Evolutionary conservation across 2,113 vertebrate genomes (phyloP), one percentile per base, ranked within the genome.

Genomic region (Callospermophilus lateralis): DNA sequence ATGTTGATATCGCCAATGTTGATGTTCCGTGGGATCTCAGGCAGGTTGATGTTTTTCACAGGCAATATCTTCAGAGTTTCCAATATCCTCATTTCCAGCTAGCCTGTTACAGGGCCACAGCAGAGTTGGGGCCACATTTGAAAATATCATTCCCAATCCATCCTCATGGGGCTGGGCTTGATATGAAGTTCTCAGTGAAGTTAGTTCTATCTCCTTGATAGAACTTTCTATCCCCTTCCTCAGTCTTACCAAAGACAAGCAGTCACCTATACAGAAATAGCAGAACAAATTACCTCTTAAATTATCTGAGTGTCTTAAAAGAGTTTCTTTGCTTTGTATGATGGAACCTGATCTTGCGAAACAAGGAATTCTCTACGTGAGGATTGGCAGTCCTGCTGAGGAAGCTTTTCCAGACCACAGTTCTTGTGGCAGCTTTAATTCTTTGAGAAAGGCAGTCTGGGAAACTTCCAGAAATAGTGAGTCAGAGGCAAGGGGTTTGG

Each of bases 1-100:
- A 99, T 99, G 98, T 99, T 99, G 98, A 99, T 99, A 98, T 99
- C 99, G 2, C 99, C 99, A 0, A 99, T 99, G 98, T 99, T 99
- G 98, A 99, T 99, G 98, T 99, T 99, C 58, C 99, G 99, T 5
- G 99, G 99, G 70, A 99, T 99, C 98, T 99, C 99, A 0, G 99
- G 99, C 93, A 99, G 99, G 94, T 99, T 99, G 99, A 99, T 99
- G 98, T 99, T 99, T 98, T 99, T 99, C 97, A 99, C 99, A 0
- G 99, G 99, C 45, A 45, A 45, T 45, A 45, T 45, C 8, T 45
- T 45, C 45, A 37, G 89, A 67, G 84, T 30, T 72, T 42, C 32
- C 39, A 45, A 6, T 68, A 61, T 63, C 68, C 45, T 85, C 74
- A 16, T 85, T 96, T 89, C 77, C 86, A 74, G 91, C 39, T 53